Conservation (phyloP, 2,113 vertebrate genomes). For the Burhinus bistriatus region DNA sequence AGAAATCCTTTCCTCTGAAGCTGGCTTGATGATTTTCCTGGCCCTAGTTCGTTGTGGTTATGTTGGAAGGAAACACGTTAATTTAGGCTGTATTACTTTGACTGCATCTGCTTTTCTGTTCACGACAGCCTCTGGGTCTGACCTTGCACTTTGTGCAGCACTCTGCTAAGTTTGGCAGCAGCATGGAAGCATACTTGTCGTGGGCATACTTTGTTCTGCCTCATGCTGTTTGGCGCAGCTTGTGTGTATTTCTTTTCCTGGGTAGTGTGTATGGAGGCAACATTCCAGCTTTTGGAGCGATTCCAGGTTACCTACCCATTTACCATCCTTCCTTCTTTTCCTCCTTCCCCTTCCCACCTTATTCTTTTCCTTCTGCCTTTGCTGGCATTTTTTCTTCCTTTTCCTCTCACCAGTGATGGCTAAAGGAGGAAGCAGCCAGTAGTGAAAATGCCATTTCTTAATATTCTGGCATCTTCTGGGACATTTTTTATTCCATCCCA, state of each 20-base stretch:
- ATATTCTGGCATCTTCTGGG: background rate
- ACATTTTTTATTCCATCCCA: background rate
- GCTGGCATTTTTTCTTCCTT: background rate
- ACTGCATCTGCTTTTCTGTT: background rate
- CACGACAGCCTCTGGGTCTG: background rate
- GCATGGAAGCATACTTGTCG: conserved; percentile 5
- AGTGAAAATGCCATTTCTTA: background rate
- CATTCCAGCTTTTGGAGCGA: background rate
- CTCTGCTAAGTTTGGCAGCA: conserved; percentile 19
- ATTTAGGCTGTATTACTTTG: background rate
- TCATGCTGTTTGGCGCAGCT: background rate
- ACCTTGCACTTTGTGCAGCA: background rate
- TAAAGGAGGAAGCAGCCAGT: background rate
- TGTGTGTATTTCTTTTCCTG: conserved; percentile 8
- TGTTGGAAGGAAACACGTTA: background rate
- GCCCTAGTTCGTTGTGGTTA: background rate
- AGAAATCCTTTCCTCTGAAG: background rate
- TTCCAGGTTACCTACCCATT: background rate
- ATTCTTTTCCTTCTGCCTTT: background rate
- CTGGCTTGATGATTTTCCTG: background rate
- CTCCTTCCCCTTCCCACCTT: background rate
- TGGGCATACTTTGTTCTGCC: conserved; percentile 44
- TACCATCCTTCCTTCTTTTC: background rate
- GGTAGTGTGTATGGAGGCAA: background rate
- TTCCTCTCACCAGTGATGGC: background rate